Evolutionary conservation across 2,797 vertebrate species (phyloP).

Genomic region (Carapus acus): DNA sequence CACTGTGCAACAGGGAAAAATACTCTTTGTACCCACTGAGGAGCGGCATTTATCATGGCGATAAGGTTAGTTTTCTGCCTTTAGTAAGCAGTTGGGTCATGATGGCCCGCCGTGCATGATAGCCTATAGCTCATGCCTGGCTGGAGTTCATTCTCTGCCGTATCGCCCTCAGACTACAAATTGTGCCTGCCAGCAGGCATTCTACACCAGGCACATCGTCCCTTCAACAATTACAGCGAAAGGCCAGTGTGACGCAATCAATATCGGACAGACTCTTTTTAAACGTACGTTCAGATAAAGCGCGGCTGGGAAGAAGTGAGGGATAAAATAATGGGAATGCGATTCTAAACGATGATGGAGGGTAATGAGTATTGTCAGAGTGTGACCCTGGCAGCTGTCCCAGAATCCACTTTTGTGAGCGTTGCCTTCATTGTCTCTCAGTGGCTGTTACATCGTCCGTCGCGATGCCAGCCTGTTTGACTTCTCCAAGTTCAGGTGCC

Average conservation of each 20-base stretch:
- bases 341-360: conserved; percentile 57
- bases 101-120: conserved; percentile 55
- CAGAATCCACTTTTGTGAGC: conserved; percentile 52
- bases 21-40: conserved; percentile 44
- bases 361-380: conserved; percentile 61
- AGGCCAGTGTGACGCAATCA: conserved; percentile 55
- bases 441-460: conserved; percentile 17
- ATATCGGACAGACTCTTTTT: conserved; percentile 56
- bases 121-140: conserved; percentile 51
- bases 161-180: conserved; percentile 42
- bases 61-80: conserved; percentile 59
- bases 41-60: conserved; percentile 65
- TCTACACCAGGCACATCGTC: conserved; percentile 41
- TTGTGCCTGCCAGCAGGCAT: conserved; percentile 43
- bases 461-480: conserved; percentile 14
- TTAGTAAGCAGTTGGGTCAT: conserved; percentile 58
- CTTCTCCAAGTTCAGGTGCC: conserved; percentile 6
- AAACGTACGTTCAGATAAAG: conserved; percentile 50
- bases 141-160: conserved; percentile 40
- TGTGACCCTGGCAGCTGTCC: conserved; percentile 57
- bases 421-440: conserved; percentile 29
- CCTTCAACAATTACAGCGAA: conserved; percentile 61
- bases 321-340: conserved; percentile 52
- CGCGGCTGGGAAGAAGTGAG: conserved; percentile 48
- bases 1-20: conserved; percentile 17